Evolutionary conservation across 2,797 vertebrate species (phyloP).

Genomic region (Thaleichthys pacificus): DNA sequence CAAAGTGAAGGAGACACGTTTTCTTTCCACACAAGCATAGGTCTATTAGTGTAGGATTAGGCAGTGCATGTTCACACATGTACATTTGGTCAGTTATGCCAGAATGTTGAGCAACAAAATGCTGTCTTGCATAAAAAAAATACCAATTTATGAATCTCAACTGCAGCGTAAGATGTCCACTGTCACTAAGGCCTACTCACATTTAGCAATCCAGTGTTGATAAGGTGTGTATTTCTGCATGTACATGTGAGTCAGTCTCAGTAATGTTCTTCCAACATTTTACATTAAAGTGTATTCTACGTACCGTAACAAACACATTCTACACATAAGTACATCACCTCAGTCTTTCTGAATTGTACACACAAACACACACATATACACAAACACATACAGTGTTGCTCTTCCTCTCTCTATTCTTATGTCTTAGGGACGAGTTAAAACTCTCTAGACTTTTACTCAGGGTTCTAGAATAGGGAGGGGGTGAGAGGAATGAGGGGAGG

Average conservation of each 20-base stretch:
- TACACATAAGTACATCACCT: conserved; percentile 17
- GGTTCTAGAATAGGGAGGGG: conserved; percentile 80
- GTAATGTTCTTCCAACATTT: conserved; percentile 56
- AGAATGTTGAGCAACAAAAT: not conserved
- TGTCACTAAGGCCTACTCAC: conserved; percentile 42
- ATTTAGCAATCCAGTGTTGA: conserved; percentile 29
- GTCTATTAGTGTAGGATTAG: conserved; percentile 56
- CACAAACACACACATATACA: conserved; percentile 1
- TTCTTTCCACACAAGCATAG: conserved; percentile 50
- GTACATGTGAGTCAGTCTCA: conserved; percentile 36
- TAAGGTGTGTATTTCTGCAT: conserved; percentile 47
- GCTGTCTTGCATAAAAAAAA: not conserved
- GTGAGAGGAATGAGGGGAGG: conserved; percentile 44
- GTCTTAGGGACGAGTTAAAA: conserved; percentile 75
- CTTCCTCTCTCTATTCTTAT: conserved; percentile 71
- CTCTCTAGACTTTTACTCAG: conserved; percentile 84
- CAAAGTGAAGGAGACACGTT: conserved; percentile 47
- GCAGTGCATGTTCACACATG: conserved; percentile 25
- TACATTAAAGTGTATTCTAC: conserved; percentile 36
- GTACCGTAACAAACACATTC: not conserved
- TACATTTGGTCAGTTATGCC: conserved; percentile 4
- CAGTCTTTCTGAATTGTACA: conserved; percentile 14
- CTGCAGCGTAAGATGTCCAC: conserved; percentile 49
- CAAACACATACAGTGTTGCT: not conserved
- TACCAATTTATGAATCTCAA: conserved; percentile 18